phyloP scores from a whole-genome alignment of 2,888 invertebrate genomes.

The Cylloceria caligata region DNA sequence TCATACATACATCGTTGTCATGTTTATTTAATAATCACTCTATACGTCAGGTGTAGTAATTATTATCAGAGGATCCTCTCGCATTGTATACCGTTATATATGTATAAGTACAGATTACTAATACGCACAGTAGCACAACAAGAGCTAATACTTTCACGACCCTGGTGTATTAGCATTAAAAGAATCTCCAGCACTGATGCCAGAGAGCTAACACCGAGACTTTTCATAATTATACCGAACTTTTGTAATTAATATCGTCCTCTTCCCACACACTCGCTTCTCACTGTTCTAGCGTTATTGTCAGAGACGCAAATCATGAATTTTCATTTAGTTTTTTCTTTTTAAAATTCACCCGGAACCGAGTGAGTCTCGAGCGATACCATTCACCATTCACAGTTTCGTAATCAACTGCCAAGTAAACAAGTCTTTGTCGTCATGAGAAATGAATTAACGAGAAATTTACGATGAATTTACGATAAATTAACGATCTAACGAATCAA shows the following conservation, averaged over 20 bases:
- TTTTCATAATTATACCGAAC: slow-evolving; percentile 65
- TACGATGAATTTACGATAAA: slow-evolving; percentile 37
- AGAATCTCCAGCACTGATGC: slow-evolving; percentile 48
- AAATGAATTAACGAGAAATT: slow-evolving; percentile 52
- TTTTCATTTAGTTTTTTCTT: slow-evolving; percentile 55
- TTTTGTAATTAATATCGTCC: slow-evolving; percentile 62
- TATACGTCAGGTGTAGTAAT: slow-evolving; percentile 47
- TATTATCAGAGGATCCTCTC: slow-evolving; percentile 46
- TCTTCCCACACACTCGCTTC: slow-evolving; percentile 62
- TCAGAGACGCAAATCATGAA: slow-evolving; percentile 49
- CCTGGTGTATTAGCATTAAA: slow-evolving; percentile 42
- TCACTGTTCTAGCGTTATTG: slow-evolving; percentile 46
- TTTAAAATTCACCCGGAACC: slow-evolving; percentile 63
- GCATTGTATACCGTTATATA: slow-evolving; percentile 39
- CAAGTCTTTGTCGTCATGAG: slow-evolving; percentile 47
- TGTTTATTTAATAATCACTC: slow-evolving; percentile 67
- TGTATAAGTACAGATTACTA: slow-evolving; percentile 2
- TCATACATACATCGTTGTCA: slow-evolving; percentile 60
- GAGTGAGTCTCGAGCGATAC: not conserved
- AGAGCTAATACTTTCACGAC: slow-evolving; percentile 8
- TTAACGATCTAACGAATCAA: slow-evolving; percentile 37
- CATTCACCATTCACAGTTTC: slow-evolving; percentile 44
- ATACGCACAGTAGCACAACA: not conserved
- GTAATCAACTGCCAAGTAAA: slow-evolving; percentile 23
- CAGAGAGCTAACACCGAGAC: too few species aligned